phyloP scores from a whole-genome alignment of 2,797 vertebrate genomes.

The Acipenser transmontanus region DNA sequence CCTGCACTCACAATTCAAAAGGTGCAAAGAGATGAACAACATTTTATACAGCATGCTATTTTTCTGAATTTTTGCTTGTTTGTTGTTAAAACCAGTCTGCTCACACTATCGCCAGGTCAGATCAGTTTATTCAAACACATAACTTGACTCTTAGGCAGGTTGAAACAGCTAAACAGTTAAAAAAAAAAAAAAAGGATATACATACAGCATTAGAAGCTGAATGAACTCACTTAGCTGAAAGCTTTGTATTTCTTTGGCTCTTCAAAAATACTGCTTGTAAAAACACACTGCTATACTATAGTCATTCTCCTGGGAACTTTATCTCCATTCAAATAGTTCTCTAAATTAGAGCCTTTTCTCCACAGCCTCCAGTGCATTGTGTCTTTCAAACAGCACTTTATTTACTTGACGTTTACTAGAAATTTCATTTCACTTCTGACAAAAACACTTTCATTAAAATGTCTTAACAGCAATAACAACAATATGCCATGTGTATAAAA shows the following conservation, averaged over 20 bases:
- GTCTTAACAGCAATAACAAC: background rate
- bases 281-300: background rate
- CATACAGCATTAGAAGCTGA: background rate
- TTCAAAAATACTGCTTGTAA: background rate
- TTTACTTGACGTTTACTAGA: conserved; percentile 8
- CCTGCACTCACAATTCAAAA: no score
- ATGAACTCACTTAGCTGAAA: background rate
- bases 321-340: conserved; percentile 5
- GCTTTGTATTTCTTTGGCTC: background rate
- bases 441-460: background rate
- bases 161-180: no score
- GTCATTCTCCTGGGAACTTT: background rate
- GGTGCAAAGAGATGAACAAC: no score
- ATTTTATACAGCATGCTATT: no score
- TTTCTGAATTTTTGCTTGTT: no score
- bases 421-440: background rate
- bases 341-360: background rate
- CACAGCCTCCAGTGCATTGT: background rate
- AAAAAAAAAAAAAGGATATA: no score
- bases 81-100: no score
- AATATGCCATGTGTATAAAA: conserved; percentile 4
- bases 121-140: no score
- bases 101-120: no score
- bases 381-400: background rate
- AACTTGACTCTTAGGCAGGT: no score